Conservation (phyloP, 2,113 vertebrate species). For the Hyperopisus bebe region DNA sequence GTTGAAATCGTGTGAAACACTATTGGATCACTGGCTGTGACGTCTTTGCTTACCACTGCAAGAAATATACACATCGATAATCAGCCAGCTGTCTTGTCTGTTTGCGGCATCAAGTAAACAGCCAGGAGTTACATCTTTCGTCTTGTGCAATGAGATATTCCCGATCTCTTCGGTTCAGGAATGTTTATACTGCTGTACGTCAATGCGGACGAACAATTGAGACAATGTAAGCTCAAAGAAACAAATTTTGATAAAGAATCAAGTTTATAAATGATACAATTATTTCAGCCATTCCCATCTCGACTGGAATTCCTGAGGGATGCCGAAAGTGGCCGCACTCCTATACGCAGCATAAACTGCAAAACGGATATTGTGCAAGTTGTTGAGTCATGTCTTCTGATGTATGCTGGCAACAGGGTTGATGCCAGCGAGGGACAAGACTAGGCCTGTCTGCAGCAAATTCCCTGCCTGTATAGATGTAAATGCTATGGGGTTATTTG, state of each 20-base stretch:
- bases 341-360: not conserved
- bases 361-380: slow-evolving; percentile 29
- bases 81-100: slow-evolving; percentile 20
- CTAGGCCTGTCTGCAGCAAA: slow-evolving; percentile 15
- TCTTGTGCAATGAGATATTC: slow-evolving; percentile 17
- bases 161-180: not conserved
- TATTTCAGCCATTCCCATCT: not conserved
- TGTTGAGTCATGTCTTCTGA: slow-evolving; percentile 28
- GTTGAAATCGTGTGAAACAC: not conserved
- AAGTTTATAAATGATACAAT: not conserved
- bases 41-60: slow-evolving; percentile 12
- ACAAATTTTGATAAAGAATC: slow-evolving; percentile 1
- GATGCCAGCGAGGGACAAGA: slow-evolving; percentile 23
- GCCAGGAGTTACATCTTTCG: slow-evolving; percentile 7
- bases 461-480: not conserved
- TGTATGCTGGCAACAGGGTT: slow-evolving; percentile 6
- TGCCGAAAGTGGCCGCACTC: not conserved
- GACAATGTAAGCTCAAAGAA: not conserved
- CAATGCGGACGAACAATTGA: slow-evolving; percentile 3
- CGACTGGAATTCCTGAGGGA: not conserved
- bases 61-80: slow-evolving; percentile 14
- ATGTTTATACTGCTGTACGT: not conserved
- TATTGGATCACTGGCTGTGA: slow-evolving; percentile 1
- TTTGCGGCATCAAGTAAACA: slow-evolving; percentile 1
- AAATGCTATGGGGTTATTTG: not conserved